Evolutionary conservation across 2,113 vertebrate species (phyloP).

Genomic region (Nibea albiflora): DNA sequence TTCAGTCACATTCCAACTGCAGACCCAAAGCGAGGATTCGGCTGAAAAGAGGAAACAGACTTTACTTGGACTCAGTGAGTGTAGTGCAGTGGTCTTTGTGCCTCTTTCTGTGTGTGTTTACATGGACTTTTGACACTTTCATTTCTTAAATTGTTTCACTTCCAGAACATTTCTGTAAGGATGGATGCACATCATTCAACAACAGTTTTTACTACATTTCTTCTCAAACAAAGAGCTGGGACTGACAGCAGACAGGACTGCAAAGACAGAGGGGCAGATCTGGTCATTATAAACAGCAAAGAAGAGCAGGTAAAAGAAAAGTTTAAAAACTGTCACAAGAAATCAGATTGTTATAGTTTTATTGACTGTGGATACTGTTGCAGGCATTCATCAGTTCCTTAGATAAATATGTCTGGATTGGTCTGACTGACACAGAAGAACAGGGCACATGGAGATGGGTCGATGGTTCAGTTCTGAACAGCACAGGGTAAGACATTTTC

Average conservation of each 20-base stretch:
- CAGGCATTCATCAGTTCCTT: no score
- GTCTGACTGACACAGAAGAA: no score
- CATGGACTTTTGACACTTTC: not conserved
- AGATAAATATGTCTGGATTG: no score
- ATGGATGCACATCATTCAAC: not conserved
- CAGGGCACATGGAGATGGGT: no score
- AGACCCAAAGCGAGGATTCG: not conserved
- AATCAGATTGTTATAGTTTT: no score
- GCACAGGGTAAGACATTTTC: no score
- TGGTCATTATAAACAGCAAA: not conserved
- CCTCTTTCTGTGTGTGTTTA: no score
- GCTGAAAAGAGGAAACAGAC: not conserved
- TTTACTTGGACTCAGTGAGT: constrained; percentile 7
- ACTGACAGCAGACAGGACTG: constrained; percentile 2
- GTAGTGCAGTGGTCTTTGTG: not conserved
- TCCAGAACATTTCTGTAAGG: not conserved
- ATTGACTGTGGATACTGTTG: no score
- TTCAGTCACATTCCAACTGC: not conserved
- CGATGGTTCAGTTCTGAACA: no score
- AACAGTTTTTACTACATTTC: constrained; percentile 11
- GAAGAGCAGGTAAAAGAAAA: constrained; percentile 15
- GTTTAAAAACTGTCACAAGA: no score
- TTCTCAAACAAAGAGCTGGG: not conserved
- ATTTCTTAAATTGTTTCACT: not conserved
- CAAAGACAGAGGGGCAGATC: not conserved